Base-by-base conservation (phyloP, 1,140 invertebrate genomes). In the Chionoecetes opilio region DNA sequence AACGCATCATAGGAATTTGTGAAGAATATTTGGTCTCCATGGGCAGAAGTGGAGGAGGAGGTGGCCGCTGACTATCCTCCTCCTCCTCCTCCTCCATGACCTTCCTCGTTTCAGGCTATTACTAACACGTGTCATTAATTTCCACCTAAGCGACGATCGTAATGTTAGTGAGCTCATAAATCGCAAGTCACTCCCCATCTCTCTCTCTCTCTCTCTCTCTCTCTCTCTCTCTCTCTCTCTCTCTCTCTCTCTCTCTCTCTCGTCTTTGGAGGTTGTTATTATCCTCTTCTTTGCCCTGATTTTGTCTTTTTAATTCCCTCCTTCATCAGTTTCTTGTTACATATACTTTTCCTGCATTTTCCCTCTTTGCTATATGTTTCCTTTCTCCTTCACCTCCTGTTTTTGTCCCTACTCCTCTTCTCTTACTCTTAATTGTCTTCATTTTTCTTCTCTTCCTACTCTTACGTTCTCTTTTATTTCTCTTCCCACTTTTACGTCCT, bases 171-270 rank as follows among this genome's bases (percentile, higher is more conserved):
- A 5, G n/a, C 63, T n/a, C 26, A n/a, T 75, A 75, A 75, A 75
- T 75, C 63, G 11, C n/a, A 75, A 75, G n/a, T 1, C 63, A 2
- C 63, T 75, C 63, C n/a, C 63, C 8, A 17, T n/a, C 63, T n/a
- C 21, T n/a, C 63, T n/a, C 63, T n/a, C 63, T 75, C 63, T 75
- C 63, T 75, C 63, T 75, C 63, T 75, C 63, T 75, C 63, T 75
- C 63, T 75, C 21, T 75, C 21, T 75, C 21, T 75, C 21, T 75
- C 21, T 75, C 21, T 75, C 21, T 75, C 21, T 75, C 63, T n/a
- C 63, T 75, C 63, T 75, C 63, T 75, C 63, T 75, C 9, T 63
- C 9, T 63, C 9, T 63, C 9, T 63, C 9, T 63, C 8, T 63
- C 2, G 8, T 9, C n/a, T 6, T n/a, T 75, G 63, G 63, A 75